A percentile compares a stretch with the other conserved stretches of the same genome.
These are phyloP conservation scores for Mareca strepera DNA, from an alignment of 2,797 vertebrate genomes.

Conservation along the genomic window DNA sequence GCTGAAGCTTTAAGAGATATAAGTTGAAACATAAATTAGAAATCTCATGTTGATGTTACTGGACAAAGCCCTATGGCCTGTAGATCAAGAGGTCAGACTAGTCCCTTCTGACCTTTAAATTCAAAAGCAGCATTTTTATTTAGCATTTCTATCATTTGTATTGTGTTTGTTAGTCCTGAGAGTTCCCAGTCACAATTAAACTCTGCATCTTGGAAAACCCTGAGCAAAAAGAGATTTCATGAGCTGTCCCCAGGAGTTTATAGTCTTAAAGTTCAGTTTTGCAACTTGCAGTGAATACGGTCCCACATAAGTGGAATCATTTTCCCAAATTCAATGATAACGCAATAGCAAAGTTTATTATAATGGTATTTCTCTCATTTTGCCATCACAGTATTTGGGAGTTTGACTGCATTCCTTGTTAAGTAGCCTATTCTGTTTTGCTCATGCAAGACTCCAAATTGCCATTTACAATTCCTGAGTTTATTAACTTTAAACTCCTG, in stretches of 20 bases:
- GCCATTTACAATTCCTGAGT: not conserved
- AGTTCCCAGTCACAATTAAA: not conserved
- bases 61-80: not conserved
- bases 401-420: not conserved
- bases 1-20: not conserved
- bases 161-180: not conserved
- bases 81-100: not conserved
- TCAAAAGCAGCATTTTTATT: not conserved
- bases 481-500: not conserved
- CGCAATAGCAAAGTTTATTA: not conserved
- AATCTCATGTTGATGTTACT: not conserved
- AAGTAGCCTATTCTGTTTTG: not conserved
- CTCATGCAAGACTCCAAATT: not conserved
- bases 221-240: not conserved
- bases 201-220: not conserved
- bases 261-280: not conserved
- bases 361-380: not conserved
- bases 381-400: not conserved
- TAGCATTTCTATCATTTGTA: not conserved
- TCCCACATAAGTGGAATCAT: not conserved
- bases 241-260: not conserved
- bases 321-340: slow-evolving; percentile 4
- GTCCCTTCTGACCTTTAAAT: slow-evolving; percentile 4
- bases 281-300: not conserved
- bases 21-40: not conserved